Evolutionary conservation across 2,113 vertebrate genomes (phyloP), one percentile per base, ranked within the genome.

Genomic region (Tachysurus fulvidraco): DNA sequence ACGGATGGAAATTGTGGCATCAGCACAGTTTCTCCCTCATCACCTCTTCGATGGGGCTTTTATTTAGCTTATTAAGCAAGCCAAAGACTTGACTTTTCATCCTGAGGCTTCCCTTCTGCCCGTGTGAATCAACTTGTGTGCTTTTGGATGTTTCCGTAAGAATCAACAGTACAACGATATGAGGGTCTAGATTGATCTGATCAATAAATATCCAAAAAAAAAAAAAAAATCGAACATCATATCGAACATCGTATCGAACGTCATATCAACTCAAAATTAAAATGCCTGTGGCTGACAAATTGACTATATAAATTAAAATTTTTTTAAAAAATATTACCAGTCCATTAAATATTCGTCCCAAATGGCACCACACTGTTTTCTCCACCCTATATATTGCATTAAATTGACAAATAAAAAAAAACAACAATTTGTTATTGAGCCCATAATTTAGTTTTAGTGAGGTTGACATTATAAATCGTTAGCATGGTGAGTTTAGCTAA

Each of bases 21-120:
- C 41, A 80, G 78, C 54, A 59, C 28, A 80, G 19, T 44, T 81
- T 59, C 78, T 14, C 78, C 78, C 30, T 81, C 55, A 60, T 60
- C 78, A 11, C 54, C 54, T 25, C 78, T 30, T 41, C 6, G 36
- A 60, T 2, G 21, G 30, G 30, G 41, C 17, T 3, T 36, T 57
- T 16, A 10, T 79, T 57, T 57, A 55, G 8, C n/a, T 55, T 36
- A n/a, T 5, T 23, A 74, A 74, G 5, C 65, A 30, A 67, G n/a
- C 5, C 1, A 50, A 50, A 74, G 36, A 46, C 4, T 9, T 17
- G n/a, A 17, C 25, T 28, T 4, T 25, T 52, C 21, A 52, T 14
- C 77, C 12, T 55, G 50, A 80, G 9, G 28, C 52, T 59, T 80
- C 36, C 19, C 8, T 57, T 57, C 54, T 28, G n/a, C 13, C 54